Evolutionary conservation across 1,140 invertebrate species (phyloP), one percentile per base, ranked within the genome.

Genomic region (Drosophila simulans): DNA sequence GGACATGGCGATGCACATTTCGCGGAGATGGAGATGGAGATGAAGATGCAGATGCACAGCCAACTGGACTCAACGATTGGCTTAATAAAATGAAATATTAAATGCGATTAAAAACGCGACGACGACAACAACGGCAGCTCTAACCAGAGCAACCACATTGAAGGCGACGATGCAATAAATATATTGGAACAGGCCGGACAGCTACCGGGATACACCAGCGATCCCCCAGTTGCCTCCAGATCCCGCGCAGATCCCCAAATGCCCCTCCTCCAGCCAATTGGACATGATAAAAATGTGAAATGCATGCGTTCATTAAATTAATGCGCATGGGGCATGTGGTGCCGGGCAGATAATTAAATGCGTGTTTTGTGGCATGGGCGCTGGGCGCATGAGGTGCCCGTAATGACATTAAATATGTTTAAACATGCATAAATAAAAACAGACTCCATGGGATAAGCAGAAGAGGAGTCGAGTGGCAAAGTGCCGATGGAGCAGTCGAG

Each of bases 11-110:
- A 60, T 49, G 65, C 15, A 25, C 39, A 39, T 49, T 27, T 31
- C n/a, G 46, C 46, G 31, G 12, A 46, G 39, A 42, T 34, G 46
- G 20, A 20, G 58, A 45, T 65, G 69, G 17, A 58, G 55, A 39
- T 39, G 45, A 20, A 60, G 42, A 74, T 51, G 51, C 56, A 65
- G 59, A 74, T 58, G 31, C 60, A 48, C 37, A 42, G 15, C 17
- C 37, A 39, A 63, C 40, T 65, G 42, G 68, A 65, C 74, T 57
- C 63, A 63, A 64, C 68, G 82, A 86, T 86, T 86, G 84, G 84
- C 84, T 89, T 89, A 90, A 89, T 89, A 89, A 89, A 89, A 89
- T 90, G 84, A 89, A 90, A 89, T 89, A 89, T 89, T 89, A 89
- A 89, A 89, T 89, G 84, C 84, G 84, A 90, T 89, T 89, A 89